Conservation (phyloP, 2,888 invertebrate species). For the Pandemis heparana region DNA sequence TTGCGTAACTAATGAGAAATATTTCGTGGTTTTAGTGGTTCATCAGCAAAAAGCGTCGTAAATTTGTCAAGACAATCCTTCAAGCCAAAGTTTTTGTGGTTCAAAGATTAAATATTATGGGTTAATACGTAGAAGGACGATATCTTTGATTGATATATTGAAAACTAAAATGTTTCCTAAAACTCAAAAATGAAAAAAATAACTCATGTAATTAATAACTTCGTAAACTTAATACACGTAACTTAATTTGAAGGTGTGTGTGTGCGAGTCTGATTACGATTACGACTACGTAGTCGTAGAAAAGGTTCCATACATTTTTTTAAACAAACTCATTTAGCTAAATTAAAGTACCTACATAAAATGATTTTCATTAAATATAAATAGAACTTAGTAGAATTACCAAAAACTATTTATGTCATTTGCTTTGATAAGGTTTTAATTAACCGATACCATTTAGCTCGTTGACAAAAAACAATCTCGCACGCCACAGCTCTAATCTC, state of each 20-base stretch:
- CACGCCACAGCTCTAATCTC: slow-evolving; percentile 27
- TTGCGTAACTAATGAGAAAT: not conserved
- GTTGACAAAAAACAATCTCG: slow-evolving; percentile 14
- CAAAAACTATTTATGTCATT: no score
- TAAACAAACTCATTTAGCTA: no score
- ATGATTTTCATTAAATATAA: no score
- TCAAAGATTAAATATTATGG: slow-evolving; percentile 23
- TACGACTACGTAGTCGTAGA: no score
- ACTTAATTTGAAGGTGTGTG: no score
- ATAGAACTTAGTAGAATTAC: no score
- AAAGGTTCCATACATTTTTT: no score
- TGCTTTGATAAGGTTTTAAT: no score
- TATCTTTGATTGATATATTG: slow-evolving; percentile 7
- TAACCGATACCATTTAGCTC: not conserved
- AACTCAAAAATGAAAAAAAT: not conserved
- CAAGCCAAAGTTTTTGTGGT: slow-evolving; percentile 58
- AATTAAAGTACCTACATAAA: no score
- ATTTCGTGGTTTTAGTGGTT: not conserved
- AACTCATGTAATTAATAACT: no score
- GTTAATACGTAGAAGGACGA: slow-evolving; percentile 16
- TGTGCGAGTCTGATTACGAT: no score
- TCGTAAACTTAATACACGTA: no score
- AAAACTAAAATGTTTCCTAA: not conserved
- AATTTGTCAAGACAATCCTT: slow-evolving; percentile 68
- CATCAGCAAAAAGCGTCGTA: slow-evolving; percentile 62